Evolutionary conservation across 2,888 invertebrate species (phyloP), one percentile per base, ranked within the genome.

Genomic region (Carcina quercana): DNA sequence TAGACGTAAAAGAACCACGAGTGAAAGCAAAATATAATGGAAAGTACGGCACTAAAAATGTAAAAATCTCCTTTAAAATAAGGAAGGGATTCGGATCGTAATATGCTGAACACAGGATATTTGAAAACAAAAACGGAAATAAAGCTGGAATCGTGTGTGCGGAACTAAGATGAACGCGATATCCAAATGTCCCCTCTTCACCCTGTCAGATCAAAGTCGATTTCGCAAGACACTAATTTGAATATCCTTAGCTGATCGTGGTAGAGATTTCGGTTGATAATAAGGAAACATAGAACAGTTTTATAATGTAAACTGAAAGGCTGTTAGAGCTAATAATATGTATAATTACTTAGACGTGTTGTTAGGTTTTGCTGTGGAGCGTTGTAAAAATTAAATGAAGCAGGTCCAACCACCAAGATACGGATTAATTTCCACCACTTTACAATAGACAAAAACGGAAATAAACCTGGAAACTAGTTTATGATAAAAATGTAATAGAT

Each of bases 131-230:
- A 37, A 50, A 43, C 51, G 52, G 53, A 62, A 63, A 67, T 64
- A 60, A 60, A 59, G 49, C 53, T 44, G 40, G 58, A 45, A 64
- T 65, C 49, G n/a, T n/a, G n/a, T n/a, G n/a, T n/a, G n/a, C 44
- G 48, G 51, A 55, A 53, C 52, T 45, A 38, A 47, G 48, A 59
- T 59, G 50, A 43, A 42, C 50, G 40, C 36, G 53, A 57, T 61
- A 53, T 51, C 54, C 45, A 47, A 54, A 56, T 56, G 56, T 50
- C 57, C 61, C 66, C 66, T 60, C 47, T 46, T 63, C 59, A 59
- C 42, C 41, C 51, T 64, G 62, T 57, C 63, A 66, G 59, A 58
- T 59, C 53, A 56, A 56, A 57, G 44, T 54, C 49, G 42, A 55
- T 58, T 37, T 35, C 45, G 41, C 30, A 38, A 45, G 51, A 53